phyloP scores from a whole-genome alignment of 2,113 vertebrate species.

The Phyllostomus discolor region DNA sequence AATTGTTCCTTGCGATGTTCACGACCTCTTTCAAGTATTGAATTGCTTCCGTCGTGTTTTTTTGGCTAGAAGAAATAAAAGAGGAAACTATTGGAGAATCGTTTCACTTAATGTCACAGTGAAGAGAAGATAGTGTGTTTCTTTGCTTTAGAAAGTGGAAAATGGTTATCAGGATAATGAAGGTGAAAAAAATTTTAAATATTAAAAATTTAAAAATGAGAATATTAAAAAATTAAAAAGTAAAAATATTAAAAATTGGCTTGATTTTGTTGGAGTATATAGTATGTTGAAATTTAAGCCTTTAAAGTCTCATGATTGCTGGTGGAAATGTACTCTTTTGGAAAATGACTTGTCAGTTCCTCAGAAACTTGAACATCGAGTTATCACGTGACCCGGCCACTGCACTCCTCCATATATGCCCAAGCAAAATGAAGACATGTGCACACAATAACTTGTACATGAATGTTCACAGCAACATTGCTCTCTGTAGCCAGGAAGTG shows the following conservation, averaged over 20 bases:
- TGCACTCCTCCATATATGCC: not conserved
- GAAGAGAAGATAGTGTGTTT: not conserved
- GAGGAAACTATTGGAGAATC: not conserved
- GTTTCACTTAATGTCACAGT: not conserved
- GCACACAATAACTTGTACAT: not conserved
- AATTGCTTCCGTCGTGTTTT: slow-evolving; percentile 73
- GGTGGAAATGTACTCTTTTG: not conserved
- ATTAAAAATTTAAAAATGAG: not conserved
- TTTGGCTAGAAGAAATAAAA: slow-evolving; percentile 77
- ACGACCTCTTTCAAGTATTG: slow-evolving; percentile 76
- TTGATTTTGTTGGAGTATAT: not conserved
- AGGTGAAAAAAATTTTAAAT: not conserved
- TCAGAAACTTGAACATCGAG: not conserved
- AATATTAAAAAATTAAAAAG: not conserved
- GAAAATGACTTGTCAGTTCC: not conserved
- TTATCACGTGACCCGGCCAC: not conserved
- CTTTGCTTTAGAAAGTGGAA: not conserved
- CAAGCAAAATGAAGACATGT: not conserved
- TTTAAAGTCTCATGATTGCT: not conserved
- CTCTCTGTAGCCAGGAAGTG: not conserved
- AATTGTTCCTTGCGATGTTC: slow-evolving; percentile 70
- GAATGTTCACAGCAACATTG: not conserved
- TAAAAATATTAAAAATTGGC: not conserved
- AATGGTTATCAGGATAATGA: not conserved
- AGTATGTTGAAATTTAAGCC: not conserved